A percentile compares a stretch with the other conserved stretches of the same genome.
These are phyloP conservation scores for Rhamnusium bicolor DNA, from an alignment of 2,888 invertebrate genomes.

Conservation along the genomic window DNA sequence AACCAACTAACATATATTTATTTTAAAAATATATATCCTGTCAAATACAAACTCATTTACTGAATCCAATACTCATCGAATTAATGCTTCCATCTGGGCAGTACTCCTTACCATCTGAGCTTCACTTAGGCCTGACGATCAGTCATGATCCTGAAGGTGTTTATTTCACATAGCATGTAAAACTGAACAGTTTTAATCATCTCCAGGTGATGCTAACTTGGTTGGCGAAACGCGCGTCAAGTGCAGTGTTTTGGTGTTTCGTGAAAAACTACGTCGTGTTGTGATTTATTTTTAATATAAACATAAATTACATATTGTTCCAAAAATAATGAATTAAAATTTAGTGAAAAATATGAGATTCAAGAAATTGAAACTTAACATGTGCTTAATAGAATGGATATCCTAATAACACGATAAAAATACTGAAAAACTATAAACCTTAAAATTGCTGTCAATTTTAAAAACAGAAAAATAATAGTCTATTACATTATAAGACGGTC, in stretches of 20 bases:
- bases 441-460: conserved; percentile 45
- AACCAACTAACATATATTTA: too few relatives aligned
- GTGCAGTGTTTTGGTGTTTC: too few relatives aligned
- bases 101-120: neutral
- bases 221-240: conserved; percentile 53
- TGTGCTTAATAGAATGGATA: conserved; percentile 55
- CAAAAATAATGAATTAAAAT: conserved; percentile 52
- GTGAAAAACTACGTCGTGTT: too few relatives aligned
- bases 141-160: neutral
- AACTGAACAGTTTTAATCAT: too few relatives aligned
- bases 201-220: too few relatives aligned
- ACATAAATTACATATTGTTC: conserved; percentile 52
- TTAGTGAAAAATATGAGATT: conserved; percentile 61
- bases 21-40: too few relatives aligned
- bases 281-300: conserved; percentile 43
- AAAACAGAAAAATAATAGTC: conserved; percentile 49
- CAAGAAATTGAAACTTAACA: conserved; percentile 56
- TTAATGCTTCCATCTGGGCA: neutral
- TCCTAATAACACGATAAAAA: conserved; percentile 56
- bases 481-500: too few relatives aligned
- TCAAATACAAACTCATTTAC: neutral
- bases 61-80: neutral
- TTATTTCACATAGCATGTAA: too few relatives aligned
- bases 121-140: neutral
- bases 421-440: conserved; percentile 41